These are phyloP conservation scores for Camarhynchus parvulus DNA, from an alignment of 2,113 vertebrate species.

Conservation along the genomic window DNA sequence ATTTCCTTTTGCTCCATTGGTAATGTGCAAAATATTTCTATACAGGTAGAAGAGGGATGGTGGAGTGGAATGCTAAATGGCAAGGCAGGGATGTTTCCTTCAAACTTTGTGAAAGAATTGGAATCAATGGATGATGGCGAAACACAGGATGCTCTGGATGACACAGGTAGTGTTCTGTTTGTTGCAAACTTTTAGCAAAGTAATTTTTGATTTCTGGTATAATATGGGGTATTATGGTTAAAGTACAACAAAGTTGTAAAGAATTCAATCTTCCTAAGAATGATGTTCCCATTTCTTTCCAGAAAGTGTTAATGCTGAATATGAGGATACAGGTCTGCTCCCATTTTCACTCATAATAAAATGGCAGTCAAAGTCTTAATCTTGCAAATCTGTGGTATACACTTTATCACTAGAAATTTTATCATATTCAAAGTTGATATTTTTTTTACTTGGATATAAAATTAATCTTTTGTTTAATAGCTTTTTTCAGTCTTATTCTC, in stretches of 20 bases:
- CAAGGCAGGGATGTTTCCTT: conserved; percentile 90
- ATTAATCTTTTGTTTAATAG: not conserved
- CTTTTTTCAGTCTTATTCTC: not conserved
- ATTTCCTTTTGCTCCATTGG: not conserved
- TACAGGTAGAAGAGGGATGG: conserved; percentile 97
- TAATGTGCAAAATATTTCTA: conserved; percentile 24
- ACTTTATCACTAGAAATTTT: not conserved
- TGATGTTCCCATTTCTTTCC: not conserved
- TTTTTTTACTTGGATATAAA: not conserved
- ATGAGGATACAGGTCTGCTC: not conserved
- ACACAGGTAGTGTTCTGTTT: conserved; percentile 76
- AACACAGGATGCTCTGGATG: conserved; percentile 77
- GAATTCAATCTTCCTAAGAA: not conserved
- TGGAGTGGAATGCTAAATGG: conserved; percentile 88
- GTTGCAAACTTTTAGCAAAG: not conserved
- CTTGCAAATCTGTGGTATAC: not conserved
- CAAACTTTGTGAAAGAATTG: conserved; percentile 94
- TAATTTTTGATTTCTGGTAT: not conserved
- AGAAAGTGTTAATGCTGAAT: not conserved
- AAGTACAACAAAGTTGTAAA: not conserved
- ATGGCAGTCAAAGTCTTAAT: not conserved
- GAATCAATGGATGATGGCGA: conserved; percentile 82
- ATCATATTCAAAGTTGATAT: not conserved
- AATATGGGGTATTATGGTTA: not conserved
- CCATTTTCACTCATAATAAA: not conserved